These are phyloP conservation scores for Cephus pulcher DNA, from an alignment of 2,888 invertebrate genomes.

Conservation along the genomic window DNA sequence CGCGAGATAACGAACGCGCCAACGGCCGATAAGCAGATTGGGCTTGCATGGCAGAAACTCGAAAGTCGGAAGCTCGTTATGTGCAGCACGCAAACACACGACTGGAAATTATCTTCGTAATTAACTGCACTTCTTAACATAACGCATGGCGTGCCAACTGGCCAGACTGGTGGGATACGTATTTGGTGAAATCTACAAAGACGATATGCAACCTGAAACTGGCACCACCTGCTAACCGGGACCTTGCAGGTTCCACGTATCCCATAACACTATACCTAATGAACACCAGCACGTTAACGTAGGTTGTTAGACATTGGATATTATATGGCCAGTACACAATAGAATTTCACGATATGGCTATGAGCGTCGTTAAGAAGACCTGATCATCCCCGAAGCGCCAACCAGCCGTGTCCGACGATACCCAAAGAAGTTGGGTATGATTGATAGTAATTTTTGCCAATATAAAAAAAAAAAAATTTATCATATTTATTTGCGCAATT, in stretches of 20 bases:
- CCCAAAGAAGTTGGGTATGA: too few species aligned
- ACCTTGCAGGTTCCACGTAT: slow-evolving; percentile 3
- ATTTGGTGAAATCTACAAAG: slow-evolving; percentile 55
- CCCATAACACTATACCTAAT: slow-evolving; percentile 1
- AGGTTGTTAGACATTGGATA: not conserved
- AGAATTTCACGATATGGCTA: not conserved
- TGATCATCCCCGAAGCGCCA: too few species aligned
- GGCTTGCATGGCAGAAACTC: slow-evolving; percentile 52
- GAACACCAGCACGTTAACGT: not conserved
- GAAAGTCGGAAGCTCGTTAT: slow-evolving; percentile 59
- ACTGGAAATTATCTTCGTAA: slow-evolving; percentile 66
- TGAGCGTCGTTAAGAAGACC: too few species aligned
- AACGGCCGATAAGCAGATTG: slow-evolving; percentile 39
- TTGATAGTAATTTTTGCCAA: too few species aligned
- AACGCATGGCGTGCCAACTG: slow-evolving; percentile 64
- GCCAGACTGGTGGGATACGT: slow-evolving; percentile 50
- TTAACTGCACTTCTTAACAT: slow-evolving; percentile 66
- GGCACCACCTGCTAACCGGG: slow-evolving; percentile 51
- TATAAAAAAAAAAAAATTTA: too few species aligned
- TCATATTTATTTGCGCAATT: too few species aligned
- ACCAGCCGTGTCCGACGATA: too few species aligned
- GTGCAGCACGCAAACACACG: slow-evolving; percentile 63
- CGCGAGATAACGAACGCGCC: slow-evolving; percentile 37
- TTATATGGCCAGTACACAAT: not conserved
- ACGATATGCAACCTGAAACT: slow-evolving; percentile 61